Evolutionary conservation across 2,113 vertebrate species (phyloP).

Genomic region (Microtus oregoni): DNA sequence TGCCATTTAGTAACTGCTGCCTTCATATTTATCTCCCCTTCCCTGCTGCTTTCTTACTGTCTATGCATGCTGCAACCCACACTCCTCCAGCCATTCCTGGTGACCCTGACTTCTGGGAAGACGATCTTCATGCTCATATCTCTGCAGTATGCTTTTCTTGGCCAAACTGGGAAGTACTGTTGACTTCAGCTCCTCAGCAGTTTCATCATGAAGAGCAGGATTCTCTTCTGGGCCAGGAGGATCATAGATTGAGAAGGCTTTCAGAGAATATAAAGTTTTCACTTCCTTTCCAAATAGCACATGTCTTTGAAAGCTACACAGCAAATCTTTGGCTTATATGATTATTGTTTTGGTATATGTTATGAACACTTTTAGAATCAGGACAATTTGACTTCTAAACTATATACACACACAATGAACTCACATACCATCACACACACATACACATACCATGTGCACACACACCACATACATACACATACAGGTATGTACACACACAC

Average conservation of each 20-base stretch:
- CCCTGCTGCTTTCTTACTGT: neutral
- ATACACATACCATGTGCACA: neutral
- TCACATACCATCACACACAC: neutral
- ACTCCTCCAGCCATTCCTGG: slow-evolving; percentile 19
- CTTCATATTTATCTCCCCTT: neutral
- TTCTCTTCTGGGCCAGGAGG: neutral
- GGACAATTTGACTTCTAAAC: slow-evolving; percentile 43
- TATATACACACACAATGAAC: neutral
- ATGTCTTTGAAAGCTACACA: slow-evolving; percentile 14
- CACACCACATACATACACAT: neutral
- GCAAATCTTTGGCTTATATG: slow-evolving; percentile 50
- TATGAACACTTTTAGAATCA: slow-evolving; percentile 25
- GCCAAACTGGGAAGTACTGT: slow-evolving; percentile 18
- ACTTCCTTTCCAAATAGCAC: slow-evolving; percentile 46
- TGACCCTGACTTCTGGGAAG: slow-evolving; percentile 61
- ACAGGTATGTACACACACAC: neutral
- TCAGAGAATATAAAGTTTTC: slow-evolving; percentile 42
- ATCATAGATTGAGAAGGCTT: slow-evolving; percentile 54
- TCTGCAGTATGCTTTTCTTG: slow-evolving; percentile 61
- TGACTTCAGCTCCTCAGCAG: slow-evolving; percentile 45
- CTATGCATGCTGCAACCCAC: neutral
- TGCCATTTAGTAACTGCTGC: neutral
- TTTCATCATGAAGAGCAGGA: slow-evolving; percentile 33
- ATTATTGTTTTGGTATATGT: slow-evolving; percentile 30
- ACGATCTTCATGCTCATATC: slow-evolving; percentile 50